Evolutionary conservation across 2,113 vertebrate genomes (phyloP).

Genomic region (Semnopithecus entellus): DNA sequence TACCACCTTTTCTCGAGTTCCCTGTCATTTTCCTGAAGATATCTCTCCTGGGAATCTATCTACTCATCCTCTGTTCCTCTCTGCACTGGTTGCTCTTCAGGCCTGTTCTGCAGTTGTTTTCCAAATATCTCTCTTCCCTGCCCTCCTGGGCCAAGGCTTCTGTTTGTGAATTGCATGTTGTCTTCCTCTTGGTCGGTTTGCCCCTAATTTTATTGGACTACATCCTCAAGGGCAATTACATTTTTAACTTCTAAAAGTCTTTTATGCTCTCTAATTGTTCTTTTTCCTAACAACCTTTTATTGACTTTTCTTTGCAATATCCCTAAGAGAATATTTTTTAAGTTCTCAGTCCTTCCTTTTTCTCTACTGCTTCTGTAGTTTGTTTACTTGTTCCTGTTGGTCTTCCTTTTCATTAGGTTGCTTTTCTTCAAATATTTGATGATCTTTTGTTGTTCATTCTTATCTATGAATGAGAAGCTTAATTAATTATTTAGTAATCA

Average conservation of each 20-base stretch:
- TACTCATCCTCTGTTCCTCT: neutral
- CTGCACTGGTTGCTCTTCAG: neutral
- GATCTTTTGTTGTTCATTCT: neutral
- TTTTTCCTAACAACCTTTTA: neutral
- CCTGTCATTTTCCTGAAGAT: neutral
- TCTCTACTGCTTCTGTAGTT: neutral
- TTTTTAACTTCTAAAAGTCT: neutral
- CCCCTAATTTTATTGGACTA: neutral
- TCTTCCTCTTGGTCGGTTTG: neutral
- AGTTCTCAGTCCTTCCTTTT: neutral
- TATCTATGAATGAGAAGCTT: neutral
- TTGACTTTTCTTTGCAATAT: neutral
- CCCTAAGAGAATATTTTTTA: neutral
- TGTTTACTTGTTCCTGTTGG: neutral
- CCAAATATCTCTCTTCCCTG: neutral
- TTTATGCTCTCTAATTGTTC: neutral
- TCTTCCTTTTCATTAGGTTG: neutral
- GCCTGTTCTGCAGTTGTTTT: neutral
- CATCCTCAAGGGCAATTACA: neutral
- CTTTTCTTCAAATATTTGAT: neutral
- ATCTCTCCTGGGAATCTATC: neutral
- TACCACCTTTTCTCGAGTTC: neutral
- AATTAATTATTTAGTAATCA: neutral
- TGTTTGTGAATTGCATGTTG: neutral
- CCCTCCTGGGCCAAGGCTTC: neutral